These are phyloP conservation scores for Gymnothorax javanicus DNA, from an alignment of 2,797 vertebrate species.

Conservation along the genomic window DNA sequence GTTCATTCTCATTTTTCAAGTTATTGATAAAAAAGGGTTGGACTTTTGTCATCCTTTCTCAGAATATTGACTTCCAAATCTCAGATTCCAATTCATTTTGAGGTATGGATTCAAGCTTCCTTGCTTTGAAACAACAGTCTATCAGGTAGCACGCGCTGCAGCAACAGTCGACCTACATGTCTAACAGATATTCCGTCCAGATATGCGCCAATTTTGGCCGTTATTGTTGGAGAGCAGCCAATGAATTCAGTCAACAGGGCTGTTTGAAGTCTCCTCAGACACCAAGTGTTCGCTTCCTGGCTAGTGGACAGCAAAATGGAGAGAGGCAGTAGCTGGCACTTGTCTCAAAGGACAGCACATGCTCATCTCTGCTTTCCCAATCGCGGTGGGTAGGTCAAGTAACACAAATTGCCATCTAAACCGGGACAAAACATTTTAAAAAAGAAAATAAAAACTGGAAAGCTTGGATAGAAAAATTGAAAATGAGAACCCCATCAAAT, in stretches of 20 bases:
- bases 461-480: background rate
- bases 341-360: background rate
- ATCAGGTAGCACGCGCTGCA: background rate
- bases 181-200: background rate
- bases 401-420: background rate
- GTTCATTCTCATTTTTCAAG: background rate
- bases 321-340: background rate
- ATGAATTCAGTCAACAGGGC: slow-evolving; percentile 1
- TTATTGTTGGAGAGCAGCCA: background rate
- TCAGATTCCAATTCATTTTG: background rate
- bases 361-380: background rate
- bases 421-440: background rate
- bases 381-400: background rate
- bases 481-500: slow-evolving; percentile 34
- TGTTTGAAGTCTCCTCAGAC: background rate
- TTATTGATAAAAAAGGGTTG: background rate
- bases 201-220: background rate
- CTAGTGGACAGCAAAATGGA: background rate
- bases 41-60: background rate
- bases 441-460: background rate
- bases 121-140: background rate
- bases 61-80: background rate
- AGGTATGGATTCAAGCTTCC: background rate
- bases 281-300: background rate
- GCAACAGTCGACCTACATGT: background rate